Base-by-base conservation (phyloP, 2,797 vertebrate genomes). In the Lepidocolaptes lacrymiger region DNA sequence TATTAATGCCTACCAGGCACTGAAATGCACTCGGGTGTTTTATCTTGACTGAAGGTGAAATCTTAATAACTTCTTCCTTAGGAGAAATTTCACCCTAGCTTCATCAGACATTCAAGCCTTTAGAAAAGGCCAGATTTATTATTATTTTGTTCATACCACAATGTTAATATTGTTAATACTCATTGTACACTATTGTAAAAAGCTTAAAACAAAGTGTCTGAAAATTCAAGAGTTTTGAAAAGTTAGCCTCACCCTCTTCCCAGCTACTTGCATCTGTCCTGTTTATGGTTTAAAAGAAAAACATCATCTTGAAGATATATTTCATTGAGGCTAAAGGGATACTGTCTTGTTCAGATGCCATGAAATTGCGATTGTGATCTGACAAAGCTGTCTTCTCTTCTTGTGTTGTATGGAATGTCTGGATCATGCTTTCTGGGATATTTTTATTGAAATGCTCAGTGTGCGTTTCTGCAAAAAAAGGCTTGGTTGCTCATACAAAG, bases 361-460 rank as follows among this genome's bases (percentile, higher is more conserved):
- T 93, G 81, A 96, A 96, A 97, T 96, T 98, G 95, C 82, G 55
- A 96, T 95, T 98, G 97, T 98, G 98, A 98, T 97, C 97, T 97
- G 95, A 98, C 91, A 97, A 96, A 96, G 88, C 88, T 97, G 94
- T 97, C 93, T 82, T 96, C 97, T 98, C 81, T 97, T 93, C 94
- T 97, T 95, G 92, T 97, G 90, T 76, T 96, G 95, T 98, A 92
- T 97, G 97, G 97, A 97, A 97, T 91, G 96, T 98, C 97, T 98
- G 97, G 96, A 97, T 98, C 98, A 97, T 98, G 97, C 98, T 98
- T 98, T 97, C 97, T 98, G 98, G 97, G 97, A 97, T 98, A 98
- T 98, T 98, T 98, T 98, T 98, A 97, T 96, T 98, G 98, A 98
- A 97, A 98, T 91, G 97, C 93, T 98, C 98, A 93, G 95, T 98